Evolutionary conservation across 1,140 invertebrate genomes (phyloP).

Genomic region (Adelges cooleyi): DNA sequence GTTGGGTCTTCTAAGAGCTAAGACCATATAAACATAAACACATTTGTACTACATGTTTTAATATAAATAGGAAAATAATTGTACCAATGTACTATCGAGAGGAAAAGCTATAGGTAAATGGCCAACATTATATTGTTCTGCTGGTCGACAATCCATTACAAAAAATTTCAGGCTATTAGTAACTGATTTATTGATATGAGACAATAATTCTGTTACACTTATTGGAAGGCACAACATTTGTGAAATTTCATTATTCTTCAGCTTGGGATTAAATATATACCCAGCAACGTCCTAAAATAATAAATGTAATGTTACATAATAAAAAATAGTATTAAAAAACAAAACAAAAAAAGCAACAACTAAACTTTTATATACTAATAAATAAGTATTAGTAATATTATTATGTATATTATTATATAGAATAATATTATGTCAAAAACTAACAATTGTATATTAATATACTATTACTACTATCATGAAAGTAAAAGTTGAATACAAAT

Average conservation of each 20-base stretch:
- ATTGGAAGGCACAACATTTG: slow-evolving; percentile 90
- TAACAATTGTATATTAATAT: too few relatives aligned
- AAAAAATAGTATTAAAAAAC: too few relatives aligned
- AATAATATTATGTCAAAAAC: too few relatives aligned
- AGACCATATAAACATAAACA: background rate
- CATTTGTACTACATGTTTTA: background rate
- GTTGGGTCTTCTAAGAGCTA: slow-evolving; percentile 82
- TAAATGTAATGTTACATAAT: background rate
- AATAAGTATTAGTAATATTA: too few relatives aligned
- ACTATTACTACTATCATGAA: too few relatives aligned
- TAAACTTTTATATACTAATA: too few relatives aligned
- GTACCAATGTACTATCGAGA: slow-evolving; percentile 83
- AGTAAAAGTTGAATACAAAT: too few relatives aligned
- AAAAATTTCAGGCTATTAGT: slow-evolving; percentile 71
- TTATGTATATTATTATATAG: too few relatives aligned
- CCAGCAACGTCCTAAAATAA: slow-evolving; percentile 18
- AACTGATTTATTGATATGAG: slow-evolving; percentile 49
- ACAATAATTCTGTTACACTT: slow-evolving; percentile 71
- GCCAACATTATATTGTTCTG: slow-evolving; percentile 92
- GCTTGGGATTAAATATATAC: slow-evolving; percentile 3
- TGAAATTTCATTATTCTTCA: slow-evolving; percentile 41
- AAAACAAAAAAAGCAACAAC: too few relatives aligned
- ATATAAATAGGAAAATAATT: slow-evolving; percentile 32
- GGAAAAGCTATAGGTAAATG: slow-evolving; percentile 96
- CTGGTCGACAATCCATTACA: slow-evolving; percentile 90